Percentiles rank a stretch among this genome's conserved stretches.
Evolutionary conservation across 2,888 invertebrate species (phyloP).

Genomic region (Drosophila tanythrix): DNA sequence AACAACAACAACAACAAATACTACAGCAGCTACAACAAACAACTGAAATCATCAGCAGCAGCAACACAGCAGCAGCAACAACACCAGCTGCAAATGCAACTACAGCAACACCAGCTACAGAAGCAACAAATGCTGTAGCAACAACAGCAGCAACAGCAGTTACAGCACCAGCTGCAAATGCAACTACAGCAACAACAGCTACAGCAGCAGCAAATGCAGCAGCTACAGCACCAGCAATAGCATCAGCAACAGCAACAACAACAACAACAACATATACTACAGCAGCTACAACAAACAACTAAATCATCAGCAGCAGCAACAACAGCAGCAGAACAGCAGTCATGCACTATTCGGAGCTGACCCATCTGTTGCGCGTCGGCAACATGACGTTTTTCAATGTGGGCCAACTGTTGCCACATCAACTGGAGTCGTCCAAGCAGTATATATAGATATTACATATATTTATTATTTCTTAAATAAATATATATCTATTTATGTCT

Average conservation of each 20-base stretch:
- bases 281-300: slow-evolving; percentile 9
- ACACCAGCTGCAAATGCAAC: neutral
- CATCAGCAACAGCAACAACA: slow-evolving; percentile 33
- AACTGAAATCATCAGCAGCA: too few relatives aligned
- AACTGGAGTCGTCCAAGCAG: too few relatives aligned
- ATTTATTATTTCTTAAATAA: slow-evolving; percentile 41
- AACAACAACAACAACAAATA: neutral
- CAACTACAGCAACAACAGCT: slow-evolving; percentile 29
- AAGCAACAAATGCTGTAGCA: slow-evolving; percentile 5
- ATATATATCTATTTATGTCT: slow-evolving; percentile 1
- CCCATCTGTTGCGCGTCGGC: too few relatives aligned
- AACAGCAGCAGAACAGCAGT: neutral
- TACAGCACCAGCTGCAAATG: slow-evolving; percentile 14
- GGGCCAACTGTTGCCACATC: too few relatives aligned
- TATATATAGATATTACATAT: slow-evolving; percentile 40
- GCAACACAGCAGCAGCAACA: slow-evolving; percentile 31
- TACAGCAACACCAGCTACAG: neutral
- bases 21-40: slow-evolving; percentile 24
- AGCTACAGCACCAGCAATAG: slow-evolving; percentile 14
- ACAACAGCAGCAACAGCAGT: slow-evolving; percentile 41
- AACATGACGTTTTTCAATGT: too few relatives aligned
- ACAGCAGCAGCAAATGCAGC: slow-evolving; percentile 6
- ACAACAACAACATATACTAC: slow-evolving; percentile 18
- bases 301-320: too few relatives aligned
- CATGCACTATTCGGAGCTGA: too few relatives aligned